Percentiles rank a stretch among this genome's conserved stretches.
Conservation (phyloP, 2,113 vertebrate genomes). For the Microtus richardsoni region DNA sequence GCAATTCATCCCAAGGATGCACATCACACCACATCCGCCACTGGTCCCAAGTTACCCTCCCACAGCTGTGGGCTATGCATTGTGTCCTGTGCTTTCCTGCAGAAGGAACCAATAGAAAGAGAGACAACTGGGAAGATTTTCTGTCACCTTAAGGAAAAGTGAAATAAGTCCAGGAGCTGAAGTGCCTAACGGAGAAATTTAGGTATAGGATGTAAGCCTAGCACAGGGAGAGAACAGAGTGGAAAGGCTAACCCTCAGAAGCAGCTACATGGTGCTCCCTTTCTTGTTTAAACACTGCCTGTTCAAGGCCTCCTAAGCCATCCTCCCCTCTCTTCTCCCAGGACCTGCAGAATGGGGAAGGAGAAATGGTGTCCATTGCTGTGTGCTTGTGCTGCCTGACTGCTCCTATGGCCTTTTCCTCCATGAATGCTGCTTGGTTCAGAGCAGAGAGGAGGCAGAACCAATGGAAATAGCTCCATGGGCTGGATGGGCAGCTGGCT, state of each 20-base stretch:
- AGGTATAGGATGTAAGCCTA: conserved; percentile 60
- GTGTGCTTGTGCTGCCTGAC: not conserved
- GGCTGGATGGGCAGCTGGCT: not conserved
- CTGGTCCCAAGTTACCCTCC: not conserved
- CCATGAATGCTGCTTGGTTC: conserved; percentile 22
- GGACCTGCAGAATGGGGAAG: not conserved
- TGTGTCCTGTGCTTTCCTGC: not conserved
- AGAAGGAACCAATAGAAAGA: conserved; percentile 37
- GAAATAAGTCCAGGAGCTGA: conserved; percentile 61
- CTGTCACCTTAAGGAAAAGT: conserved; percentile 54
- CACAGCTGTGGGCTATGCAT: not conserved
- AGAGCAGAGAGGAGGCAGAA: conserved; percentile 21
- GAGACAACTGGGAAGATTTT: not conserved
- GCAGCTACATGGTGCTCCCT: conserved; percentile 53
- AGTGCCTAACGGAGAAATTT: conserved; percentile 72
- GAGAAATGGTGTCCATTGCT: conserved; percentile 17
- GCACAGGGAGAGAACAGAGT: conserved; percentile 35
- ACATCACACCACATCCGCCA: not conserved
- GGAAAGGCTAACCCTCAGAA: conserved; percentile 58
- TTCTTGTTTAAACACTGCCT: conserved; percentile 57
- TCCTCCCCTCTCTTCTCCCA: not conserved
- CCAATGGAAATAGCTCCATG: not conserved
- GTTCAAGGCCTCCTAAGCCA: conserved; percentile 49
- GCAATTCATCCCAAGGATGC: not conserved
- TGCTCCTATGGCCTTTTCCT: not conserved